These are phyloP conservation scores for Dioctria linearis DNA, from an alignment of 2,888 invertebrate species.

Conservation along the genomic window DNA sequence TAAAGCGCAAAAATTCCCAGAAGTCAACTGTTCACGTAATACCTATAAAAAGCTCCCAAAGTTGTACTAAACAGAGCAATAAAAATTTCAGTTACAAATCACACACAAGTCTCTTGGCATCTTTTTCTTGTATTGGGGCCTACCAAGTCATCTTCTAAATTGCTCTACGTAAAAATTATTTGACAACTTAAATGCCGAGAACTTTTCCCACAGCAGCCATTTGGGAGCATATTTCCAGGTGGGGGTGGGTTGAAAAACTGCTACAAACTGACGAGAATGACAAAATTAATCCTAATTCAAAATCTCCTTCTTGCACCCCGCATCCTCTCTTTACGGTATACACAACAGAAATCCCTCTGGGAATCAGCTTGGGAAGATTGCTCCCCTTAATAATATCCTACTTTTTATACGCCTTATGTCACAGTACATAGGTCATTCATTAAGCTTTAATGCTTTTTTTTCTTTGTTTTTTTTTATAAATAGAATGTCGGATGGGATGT, in stretches of 20 bases:
- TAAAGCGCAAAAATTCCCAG: slow-evolving; percentile 12
- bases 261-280: slow-evolving; percentile 45
- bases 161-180: slow-evolving; percentile 32
- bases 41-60: slow-evolving; percentile 14
- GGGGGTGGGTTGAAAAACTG: slow-evolving; percentile 38
- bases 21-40: slow-evolving; percentile 6
- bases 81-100: slow-evolving; percentile 49
- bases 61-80: slow-evolving; percentile 22
- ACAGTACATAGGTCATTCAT: slow-evolving; percentile 27
- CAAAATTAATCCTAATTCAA: slow-evolving; percentile 28
- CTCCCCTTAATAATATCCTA: slow-evolving; percentile 26
- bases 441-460: slow-evolving; percentile 53
- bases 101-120: slow-evolving; percentile 8
- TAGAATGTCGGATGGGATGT: slow-evolving; percentile 77
- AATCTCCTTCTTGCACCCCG: neutral
- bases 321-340: neutral
- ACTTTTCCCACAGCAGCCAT: slow-evolving; percentile 57
- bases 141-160: neutral
- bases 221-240: slow-evolving; percentile 28
- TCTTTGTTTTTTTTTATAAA: no score
- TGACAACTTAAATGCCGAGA: slow-evolving; percentile 55
- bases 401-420: neutral
- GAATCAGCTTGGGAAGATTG: slow-evolving; percentile 37
- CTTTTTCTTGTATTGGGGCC: slow-evolving; percentile 5
- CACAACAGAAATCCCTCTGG: slow-evolving; percentile 7